phyloP scores from a whole-genome alignment of 1,140 invertebrate genomes.

The Dolichoris vasculosae region DNA sequence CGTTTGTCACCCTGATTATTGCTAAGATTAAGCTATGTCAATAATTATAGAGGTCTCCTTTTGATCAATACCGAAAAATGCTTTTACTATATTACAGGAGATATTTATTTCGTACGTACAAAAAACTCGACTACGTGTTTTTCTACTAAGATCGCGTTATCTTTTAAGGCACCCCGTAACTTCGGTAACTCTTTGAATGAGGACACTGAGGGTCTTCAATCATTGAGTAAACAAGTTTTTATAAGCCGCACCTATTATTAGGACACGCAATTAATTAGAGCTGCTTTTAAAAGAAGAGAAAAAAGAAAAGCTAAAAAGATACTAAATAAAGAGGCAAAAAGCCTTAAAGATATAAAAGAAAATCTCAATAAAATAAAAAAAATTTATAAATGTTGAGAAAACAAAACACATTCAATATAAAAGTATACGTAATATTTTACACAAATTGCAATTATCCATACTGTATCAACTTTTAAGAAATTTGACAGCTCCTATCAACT shows the following conservation, averaged over 20 bases:
- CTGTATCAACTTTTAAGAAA: slow-evolving; percentile 42
- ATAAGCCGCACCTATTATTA: slow-evolving; percentile 46
- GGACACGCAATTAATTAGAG: slow-evolving; percentile 35
- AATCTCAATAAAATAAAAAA: slow-evolving; percentile 20
- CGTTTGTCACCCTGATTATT: slow-evolving; percentile 33
- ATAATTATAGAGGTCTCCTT: slow-evolving; percentile 28
- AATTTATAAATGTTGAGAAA: slow-evolving; percentile 29
- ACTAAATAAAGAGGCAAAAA: slow-evolving; percentile 27
- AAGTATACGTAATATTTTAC: slow-evolving; percentile 26
- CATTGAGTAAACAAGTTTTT: slow-evolving; percentile 43
- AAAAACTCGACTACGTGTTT: slow-evolving; percentile 33
- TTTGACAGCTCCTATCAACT: slow-evolving; percentile 41
- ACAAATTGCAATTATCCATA: slow-evolving; percentile 29
- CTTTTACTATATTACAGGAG: slow-evolving; percentile 40
- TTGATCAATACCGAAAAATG: slow-evolving; percentile 48
- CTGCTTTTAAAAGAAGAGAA: slow-evolving; percentile 31
- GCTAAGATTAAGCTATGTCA: slow-evolving; percentile 33
- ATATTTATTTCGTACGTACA: slow-evolving; percentile 45
- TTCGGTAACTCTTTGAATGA: slow-evolving; percentile 48
- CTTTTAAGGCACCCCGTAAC: slow-evolving; percentile 48
- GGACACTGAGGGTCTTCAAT: slow-evolving; percentile 44
- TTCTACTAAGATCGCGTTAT: slow-evolving; percentile 44
- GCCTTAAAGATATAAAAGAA: slow-evolving; percentile 25
- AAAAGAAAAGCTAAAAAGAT: slow-evolving; percentile 51
- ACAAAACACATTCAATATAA: slow-evolving; percentile 22